Conservation (phyloP, 2,888 invertebrate species). For the Synergus laeviventris region DNA sequence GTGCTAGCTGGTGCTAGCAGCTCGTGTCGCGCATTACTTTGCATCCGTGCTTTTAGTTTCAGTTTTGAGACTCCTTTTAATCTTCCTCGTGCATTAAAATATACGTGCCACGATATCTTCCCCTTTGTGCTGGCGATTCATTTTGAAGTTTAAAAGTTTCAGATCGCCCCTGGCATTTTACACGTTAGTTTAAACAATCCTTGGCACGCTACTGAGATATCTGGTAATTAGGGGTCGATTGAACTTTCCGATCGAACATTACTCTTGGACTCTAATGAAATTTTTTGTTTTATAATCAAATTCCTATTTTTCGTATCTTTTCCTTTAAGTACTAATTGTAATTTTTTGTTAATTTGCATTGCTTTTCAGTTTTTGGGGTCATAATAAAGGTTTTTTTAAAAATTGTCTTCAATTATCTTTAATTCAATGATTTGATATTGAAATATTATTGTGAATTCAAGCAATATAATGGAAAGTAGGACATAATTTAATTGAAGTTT, state of each 20-base stretch:
- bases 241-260: constrained; percentile 16
- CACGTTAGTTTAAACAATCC: constrained; percentile 7
- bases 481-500: not conserved
- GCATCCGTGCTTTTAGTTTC: constrained; percentile 34
- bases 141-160: not conserved
- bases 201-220: constrained; percentile 28
- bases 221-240: constrained; percentile 32
- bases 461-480: not conserved
- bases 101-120: not conserved
- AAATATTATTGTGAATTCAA: not conserved
- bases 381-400: too few relatives aligned
- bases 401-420: too few relatives aligned
- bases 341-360: not conserved
- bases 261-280: not conserved
- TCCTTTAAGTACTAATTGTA: not conserved
- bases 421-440: too few relatives aligned
- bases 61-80: constrained; percentile 33
- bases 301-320: not conserved
- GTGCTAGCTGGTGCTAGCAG: constrained; percentile 38
- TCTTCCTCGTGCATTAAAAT: constrained; percentile 9
- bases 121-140: not conserved
- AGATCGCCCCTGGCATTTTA: not conserved
- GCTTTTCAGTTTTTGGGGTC: not conserved
- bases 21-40: constrained; percentile 41
- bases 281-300: not conserved